Evolutionary conservation across 2,797 vertebrate genomes (phyloP).

Genomic region (Pangasius larnaudii): DNA sequence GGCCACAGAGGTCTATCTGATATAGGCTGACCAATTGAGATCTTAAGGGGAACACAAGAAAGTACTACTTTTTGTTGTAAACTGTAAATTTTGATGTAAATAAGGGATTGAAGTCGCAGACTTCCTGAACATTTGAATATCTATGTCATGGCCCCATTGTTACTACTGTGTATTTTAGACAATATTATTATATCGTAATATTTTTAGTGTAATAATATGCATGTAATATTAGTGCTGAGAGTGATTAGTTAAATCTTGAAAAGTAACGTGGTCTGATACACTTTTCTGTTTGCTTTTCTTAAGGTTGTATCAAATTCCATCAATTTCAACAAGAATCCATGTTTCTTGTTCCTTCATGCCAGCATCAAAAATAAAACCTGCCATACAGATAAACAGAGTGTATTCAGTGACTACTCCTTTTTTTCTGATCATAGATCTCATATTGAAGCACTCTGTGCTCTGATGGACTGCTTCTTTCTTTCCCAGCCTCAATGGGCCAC

Average conservation of each 20-base stretch:
- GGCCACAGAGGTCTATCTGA: constrained; percentile 38
- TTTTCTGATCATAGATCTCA: constrained; percentile 25
- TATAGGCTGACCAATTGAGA: constrained; percentile 36
- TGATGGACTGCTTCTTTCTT: constrained; percentile 51
- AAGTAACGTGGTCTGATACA: background rate
- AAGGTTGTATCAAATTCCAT: background rate
- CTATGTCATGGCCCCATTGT: background rate
- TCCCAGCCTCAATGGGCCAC: constrained; percentile 41
- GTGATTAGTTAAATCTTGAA: background rate
- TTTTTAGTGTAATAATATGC: background rate
- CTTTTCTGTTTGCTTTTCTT: background rate
- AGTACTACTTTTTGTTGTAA: background rate
- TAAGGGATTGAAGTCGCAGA: background rate
- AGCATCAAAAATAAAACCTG: constrained; percentile 29
- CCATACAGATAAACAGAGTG: constrained; percentile 16
- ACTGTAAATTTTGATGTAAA: constrained; percentile 10
- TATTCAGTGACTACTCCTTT: constrained; percentile 28
- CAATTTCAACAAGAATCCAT: background rate
- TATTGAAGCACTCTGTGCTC: constrained; percentile 32
- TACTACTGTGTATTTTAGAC: background rate
- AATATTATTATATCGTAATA: background rate
- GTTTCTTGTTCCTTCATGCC: constrained; percentile 3
- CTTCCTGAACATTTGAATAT: background rate
- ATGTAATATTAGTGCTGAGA: background rate
- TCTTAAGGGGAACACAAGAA: background rate